phyloP scores from a whole-genome alignment of 2,113 vertebrate genomes.

The Triplophysa tibetana region DNA sequence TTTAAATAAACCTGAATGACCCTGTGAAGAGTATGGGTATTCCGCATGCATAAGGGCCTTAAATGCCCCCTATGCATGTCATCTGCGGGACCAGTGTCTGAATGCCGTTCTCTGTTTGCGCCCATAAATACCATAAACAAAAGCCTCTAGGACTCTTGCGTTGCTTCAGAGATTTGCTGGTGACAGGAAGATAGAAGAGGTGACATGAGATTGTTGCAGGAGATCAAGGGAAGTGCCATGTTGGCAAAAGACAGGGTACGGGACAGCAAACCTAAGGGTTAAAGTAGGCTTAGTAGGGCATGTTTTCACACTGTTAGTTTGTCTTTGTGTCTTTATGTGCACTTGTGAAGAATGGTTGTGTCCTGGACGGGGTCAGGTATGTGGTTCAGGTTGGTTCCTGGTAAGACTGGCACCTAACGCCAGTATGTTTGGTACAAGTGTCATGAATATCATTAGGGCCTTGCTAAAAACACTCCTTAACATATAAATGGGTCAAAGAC shows the following conservation, averaged over 20 bases:
- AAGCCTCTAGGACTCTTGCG: slow-evolving; percentile 20
- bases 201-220: slow-evolving; percentile 10
- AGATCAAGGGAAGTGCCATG: slow-evolving; percentile 16
- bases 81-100: slow-evolving; percentile 1
- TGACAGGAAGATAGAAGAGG: slow-evolving; percentile 51
- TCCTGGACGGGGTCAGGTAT: slow-evolving; percentile 13
- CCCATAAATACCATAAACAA: slow-evolving; percentile 46
- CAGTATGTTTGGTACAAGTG: background rate
- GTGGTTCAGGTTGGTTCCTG: background rate
- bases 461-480: too few relatives aligned
- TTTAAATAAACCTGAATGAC: slow-evolving; percentile 28
- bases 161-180: slow-evolving; percentile 29
- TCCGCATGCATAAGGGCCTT: background rate
- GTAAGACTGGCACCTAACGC: background rate
- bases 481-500: too few relatives aligned
- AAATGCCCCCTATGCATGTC: slow-evolving; percentile 5
- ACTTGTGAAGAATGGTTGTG: background rate
- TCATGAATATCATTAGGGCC: background rate
- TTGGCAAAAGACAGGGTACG: background rate
- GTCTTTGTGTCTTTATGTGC: slow-evolving; percentile 3
- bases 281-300: slow-evolving; percentile 33
- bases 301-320: slow-evolving; percentile 18
- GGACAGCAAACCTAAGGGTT: background rate
- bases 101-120: slow-evolving; percentile 34
- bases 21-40: background rate